Percentiles rank a stretch among this genome's conserved stretches.
Evolutionary conservation across 2,888 invertebrate genomes (phyloP).

Genomic region (Clepsis dumicolana): DNA sequence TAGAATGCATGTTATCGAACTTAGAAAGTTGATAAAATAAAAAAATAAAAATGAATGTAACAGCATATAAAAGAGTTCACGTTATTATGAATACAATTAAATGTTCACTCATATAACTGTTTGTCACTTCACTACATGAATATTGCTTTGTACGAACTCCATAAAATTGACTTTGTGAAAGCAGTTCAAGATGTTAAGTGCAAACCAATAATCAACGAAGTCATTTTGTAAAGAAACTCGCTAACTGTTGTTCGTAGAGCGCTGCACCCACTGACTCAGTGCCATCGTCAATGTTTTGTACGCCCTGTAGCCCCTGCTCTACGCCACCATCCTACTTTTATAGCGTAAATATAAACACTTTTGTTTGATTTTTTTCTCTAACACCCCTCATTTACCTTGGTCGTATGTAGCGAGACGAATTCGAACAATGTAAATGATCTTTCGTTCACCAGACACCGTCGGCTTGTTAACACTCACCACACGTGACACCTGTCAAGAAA

Average conservation of each 20-base stretch:
- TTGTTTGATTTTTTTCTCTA: constrained; percentile 46
- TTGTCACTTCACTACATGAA: no score
- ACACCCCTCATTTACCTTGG: constrained; percentile 20
- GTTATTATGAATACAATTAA: no score
- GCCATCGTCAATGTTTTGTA: constrained; percentile 80
- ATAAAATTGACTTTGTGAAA: no score
- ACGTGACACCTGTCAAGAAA: not conserved
- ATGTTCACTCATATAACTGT: no score
- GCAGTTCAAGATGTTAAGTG: no score
- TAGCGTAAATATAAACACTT: constrained; percentile 80
- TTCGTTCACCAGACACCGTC: constrained; percentile 7
- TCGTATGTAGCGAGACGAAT: not conserved
- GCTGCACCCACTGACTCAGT: constrained; percentile 71
- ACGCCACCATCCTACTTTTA: constrained; percentile 78
- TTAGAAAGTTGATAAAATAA: no score
- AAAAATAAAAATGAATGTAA: no score
- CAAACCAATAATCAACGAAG: no score
- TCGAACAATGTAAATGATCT: constrained; percentile 33
- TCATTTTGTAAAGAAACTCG: constrained; percentile 47
- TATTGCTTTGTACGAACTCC: no score
- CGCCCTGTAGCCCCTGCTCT: constrained; percentile 77
- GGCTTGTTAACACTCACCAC: constrained; percentile 16
- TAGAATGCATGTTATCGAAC: no score
- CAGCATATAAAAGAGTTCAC: no score
- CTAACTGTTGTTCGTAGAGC: constrained; percentile 73